Percentiles rank a stretch among this genome's conserved stretches.
Evolutionary conservation across 2,113 vertebrate species (phyloP).

Genomic region (Spheniscus mendiculus): DNA sequence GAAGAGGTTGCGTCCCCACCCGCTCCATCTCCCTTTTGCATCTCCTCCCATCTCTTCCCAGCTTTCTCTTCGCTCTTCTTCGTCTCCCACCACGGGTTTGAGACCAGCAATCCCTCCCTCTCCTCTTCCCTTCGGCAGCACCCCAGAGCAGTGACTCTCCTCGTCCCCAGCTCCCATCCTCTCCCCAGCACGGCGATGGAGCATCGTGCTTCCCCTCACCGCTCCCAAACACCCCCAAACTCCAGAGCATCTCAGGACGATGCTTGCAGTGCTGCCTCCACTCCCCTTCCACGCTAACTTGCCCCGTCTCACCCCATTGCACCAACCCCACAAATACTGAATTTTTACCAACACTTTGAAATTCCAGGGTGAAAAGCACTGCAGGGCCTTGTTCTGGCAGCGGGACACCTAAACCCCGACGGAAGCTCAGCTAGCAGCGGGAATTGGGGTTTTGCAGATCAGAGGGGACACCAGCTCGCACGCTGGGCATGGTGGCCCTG

Average conservation of each 20-base stretch:
- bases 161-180: background rate
- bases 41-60: background rate
- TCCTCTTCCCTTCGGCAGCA: background rate
- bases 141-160: background rate
- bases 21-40: background rate
- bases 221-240: background rate
- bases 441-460: background rate
- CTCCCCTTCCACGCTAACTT: background rate
- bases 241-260: background rate
- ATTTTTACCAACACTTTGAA: background rate
- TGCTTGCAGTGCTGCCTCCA: rapidly evolving
- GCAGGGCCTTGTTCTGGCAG: background rate
- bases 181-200: rapidly evolving
- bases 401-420: rapidly evolving
- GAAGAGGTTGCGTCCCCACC: background rate
- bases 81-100: background rate
- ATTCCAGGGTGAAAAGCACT: background rate
- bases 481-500: rapidly evolving
- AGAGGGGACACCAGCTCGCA: background rate
- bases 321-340: background rate
- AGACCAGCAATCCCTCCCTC: background rate
- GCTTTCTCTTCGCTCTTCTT: background rate
- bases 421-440: background rate
- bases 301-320: background rate
- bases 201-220: rapidly evolving